These are phyloP conservation scores for Pantala flavescens DNA, from an alignment of 1,140 invertebrate species.

Conservation along the genomic window DNA sequence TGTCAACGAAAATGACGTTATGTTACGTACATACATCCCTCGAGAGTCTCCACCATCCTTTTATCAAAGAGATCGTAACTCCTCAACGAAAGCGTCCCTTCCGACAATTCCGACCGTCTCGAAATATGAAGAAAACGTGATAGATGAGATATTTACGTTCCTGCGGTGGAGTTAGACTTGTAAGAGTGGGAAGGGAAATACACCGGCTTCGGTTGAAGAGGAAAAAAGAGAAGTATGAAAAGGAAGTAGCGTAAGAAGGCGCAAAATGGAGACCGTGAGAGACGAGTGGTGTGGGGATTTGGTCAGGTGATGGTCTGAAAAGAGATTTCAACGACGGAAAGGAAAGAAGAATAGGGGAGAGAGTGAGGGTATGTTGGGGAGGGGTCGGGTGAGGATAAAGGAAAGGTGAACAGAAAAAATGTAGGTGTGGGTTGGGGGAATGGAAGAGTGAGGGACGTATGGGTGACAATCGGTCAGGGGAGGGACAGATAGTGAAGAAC, in stretches of 20 bases:
- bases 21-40: too few species aligned
- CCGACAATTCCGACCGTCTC: too few species aligned
- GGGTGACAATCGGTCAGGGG: neutral
- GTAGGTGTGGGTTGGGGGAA: constrained; percentile 1
- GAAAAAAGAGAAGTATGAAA: neutral
- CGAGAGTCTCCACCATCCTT: too few species aligned
- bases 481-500: neutral
- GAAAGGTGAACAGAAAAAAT: neutral
- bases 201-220: neutral
- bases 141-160: too few species aligned
- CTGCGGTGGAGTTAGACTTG: too few species aligned
- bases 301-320: constrained; percentile 4
- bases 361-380: neutral
- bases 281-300: neutral
- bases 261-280: neutral
- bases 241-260: neutral
- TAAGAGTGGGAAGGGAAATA: too few species aligned
- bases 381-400: neutral
- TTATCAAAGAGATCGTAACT: too few species aligned
- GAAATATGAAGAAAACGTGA: too few species aligned
- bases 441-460: neutral
- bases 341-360: neutral
- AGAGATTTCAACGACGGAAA: neutral
- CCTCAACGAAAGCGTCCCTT: too few species aligned
- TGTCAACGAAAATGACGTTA: too few species aligned